Percentiles rank a stretch among this genome's conserved stretches.
Evolutionary conservation across 2,797 vertebrate species (phyloP).

Genomic region (Pseudomugil tenellus): DNA sequence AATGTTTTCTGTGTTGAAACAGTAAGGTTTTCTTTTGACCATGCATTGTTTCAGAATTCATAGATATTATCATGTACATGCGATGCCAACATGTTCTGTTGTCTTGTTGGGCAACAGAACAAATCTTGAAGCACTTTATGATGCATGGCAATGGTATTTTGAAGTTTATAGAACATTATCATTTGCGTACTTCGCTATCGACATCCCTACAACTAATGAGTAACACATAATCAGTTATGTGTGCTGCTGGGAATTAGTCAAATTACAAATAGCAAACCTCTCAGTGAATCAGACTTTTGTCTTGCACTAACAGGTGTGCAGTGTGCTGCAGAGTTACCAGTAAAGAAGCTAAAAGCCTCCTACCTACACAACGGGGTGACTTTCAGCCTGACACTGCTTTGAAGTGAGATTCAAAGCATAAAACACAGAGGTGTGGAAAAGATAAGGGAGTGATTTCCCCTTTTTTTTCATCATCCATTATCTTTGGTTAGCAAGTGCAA

Average conservation of each 20-base stretch:
- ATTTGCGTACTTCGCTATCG: conserved; percentile 15
- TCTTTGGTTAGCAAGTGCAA: conserved; percentile 50
- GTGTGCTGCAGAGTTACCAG: conserved; percentile 46
- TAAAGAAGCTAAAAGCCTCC: conserved; percentile 68
- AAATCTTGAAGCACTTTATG: neutral
- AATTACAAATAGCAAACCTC: conserved; percentile 31
- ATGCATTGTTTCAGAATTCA: neutral
- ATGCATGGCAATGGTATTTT: conserved; percentile 5
- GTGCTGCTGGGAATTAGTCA: conserved; percentile 28
- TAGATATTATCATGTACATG: neutral
- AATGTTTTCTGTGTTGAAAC: neutral
- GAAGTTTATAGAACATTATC: conserved; percentile 12
- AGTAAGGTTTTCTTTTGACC: neutral
- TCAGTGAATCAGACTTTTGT: conserved; percentile 50
- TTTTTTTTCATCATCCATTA: conserved; percentile 40
- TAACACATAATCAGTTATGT: conserved; percentile 15
- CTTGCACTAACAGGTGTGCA: conserved; percentile 60
- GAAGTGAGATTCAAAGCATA: conserved; percentile 76
- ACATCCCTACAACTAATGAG: neutral
- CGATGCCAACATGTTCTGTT: neutral
- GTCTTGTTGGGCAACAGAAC: neutral
- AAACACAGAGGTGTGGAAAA: conserved; percentile 68
- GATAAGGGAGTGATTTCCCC: conserved; percentile 62
- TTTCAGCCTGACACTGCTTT: conserved; percentile 67
- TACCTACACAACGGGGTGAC: conserved; percentile 71